A percentile compares a stretch with the other conserved stretches of the same genome.
phyloP scores from a whole-genome alignment of 2,113 vertebrate species.

The Dipodomys spectabilis region DNA sequence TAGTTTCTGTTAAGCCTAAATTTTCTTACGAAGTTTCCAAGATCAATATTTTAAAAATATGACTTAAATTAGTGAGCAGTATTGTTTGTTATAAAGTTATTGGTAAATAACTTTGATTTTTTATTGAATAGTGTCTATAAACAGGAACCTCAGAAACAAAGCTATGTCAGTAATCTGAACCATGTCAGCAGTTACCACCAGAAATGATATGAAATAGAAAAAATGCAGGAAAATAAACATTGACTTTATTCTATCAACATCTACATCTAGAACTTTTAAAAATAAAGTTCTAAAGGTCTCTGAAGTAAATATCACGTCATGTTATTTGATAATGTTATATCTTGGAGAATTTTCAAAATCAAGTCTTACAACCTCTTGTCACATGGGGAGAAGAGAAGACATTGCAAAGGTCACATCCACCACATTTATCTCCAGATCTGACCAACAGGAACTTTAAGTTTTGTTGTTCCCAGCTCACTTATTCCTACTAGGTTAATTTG shows the following conservation, averaged over 20 bases:
- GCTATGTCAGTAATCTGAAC: background rate
- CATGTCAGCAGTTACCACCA: background rate
- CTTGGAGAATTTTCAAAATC: slow-evolving; percentile 47
- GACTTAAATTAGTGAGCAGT: background rate
- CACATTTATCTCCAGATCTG: slow-evolving; percentile 32
- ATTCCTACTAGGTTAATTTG: slow-evolving; percentile 19
- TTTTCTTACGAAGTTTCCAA: background rate
- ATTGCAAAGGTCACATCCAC: slow-evolving; percentile 28
- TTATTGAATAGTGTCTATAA: background rate
- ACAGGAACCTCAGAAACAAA: slow-evolving; percentile 3
- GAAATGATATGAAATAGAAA: slow-evolving; percentile 25
- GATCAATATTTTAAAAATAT: slow-evolving; percentile 20
- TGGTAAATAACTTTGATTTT: background rate
- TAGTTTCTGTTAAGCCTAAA: background rate
- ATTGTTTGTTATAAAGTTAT: background rate
- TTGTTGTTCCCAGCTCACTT: slow-evolving; percentile 48
- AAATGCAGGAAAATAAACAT: background rate
- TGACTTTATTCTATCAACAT: slow-evolving; percentile 28
- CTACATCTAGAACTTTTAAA: background rate
- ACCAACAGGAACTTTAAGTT: slow-evolving; percentile 25
- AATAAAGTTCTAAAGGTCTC: slow-evolving; percentile 18
- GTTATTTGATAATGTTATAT: slow-evolving; percentile 49
- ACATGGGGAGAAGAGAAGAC: background rate
- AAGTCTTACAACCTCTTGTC: slow-evolving; percentile 43
- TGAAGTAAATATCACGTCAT: slow-evolving; percentile 55